These are phyloP conservation scores for Druon quercuslanigerum DNA, from an alignment of 1,140 invertebrate genomes.

Conservation along the genomic window DNA sequence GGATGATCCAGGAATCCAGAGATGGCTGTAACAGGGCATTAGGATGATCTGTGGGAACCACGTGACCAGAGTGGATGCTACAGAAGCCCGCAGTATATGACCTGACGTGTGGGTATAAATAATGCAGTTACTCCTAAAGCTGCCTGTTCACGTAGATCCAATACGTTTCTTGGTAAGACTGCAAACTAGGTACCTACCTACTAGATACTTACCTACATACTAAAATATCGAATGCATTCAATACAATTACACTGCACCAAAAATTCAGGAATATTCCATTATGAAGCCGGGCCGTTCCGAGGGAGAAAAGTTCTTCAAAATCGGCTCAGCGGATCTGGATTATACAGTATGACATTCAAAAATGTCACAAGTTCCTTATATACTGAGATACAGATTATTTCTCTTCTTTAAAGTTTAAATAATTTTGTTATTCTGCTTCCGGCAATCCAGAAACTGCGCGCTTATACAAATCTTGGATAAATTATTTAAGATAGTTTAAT, in stretches of 20 bases:
- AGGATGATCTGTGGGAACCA: conserved; percentile 56
- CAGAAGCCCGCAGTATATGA: conserved; percentile 52
- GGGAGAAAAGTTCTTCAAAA: too few species aligned
- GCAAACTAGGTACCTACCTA: conserved; percentile 34
- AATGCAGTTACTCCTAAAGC: conserved; percentile 55
- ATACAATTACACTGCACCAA: conserved; percentile 9
- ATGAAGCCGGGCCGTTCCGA: too few species aligned
- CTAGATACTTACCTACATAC: not conserved
- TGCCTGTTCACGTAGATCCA: conserved; percentile 49
- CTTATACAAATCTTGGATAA: too few species aligned
- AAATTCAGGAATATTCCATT: conserved; percentile 15
- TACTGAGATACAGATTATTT: too few species aligned
- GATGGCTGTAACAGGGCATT: conserved; percentile 49
- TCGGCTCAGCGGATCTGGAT: too few species aligned
- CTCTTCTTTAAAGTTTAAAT: too few species aligned
- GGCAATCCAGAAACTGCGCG: too few species aligned
- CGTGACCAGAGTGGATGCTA: conserved; percentile 51
- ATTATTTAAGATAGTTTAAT: too few species aligned
- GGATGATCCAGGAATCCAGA: conserved; percentile 20
- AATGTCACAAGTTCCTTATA: too few species aligned
- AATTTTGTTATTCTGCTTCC: too few species aligned
- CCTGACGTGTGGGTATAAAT: conserved; percentile 50
- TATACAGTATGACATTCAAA: too few species aligned
- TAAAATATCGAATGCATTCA: not conserved
- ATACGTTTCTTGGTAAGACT: conserved; percentile 48